These are phyloP conservation scores for Clarias macrocephalus DNA, from an alignment of 2,113 vertebrate genomes.

Conservation along the genomic window DNA sequence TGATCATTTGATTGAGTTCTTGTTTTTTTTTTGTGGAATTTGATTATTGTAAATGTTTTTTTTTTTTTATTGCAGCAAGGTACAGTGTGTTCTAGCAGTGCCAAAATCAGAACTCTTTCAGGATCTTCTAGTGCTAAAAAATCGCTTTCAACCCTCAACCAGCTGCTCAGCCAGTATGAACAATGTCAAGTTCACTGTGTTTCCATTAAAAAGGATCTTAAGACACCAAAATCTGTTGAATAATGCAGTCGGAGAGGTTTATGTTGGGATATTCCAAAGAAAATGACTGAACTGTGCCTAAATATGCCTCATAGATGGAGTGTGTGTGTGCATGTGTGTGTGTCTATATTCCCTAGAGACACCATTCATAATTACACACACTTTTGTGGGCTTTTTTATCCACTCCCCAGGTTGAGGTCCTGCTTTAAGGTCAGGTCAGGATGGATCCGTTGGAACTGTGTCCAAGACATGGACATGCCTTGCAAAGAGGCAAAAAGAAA, in stretches of 20 bases:
- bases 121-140: background rate
- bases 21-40: no score
- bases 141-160: background rate
- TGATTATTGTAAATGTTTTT: background rate
- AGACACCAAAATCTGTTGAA: constrained; percentile 3
- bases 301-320: constrained; percentile 29
- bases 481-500: constrained; percentile 62
- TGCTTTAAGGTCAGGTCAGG: constrained; percentile 54
- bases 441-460: constrained; percentile 39
- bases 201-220: background rate
- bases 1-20: background rate
- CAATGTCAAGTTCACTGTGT: background rate
- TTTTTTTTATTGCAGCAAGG: background rate
- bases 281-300: constrained; percentile 64
- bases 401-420: constrained; percentile 69
- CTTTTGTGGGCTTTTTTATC: constrained; percentile 65
- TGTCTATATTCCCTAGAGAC: constrained; percentile 55
- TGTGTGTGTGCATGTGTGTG: constrained; percentile 37
- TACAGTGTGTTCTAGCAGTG: background rate
- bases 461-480: constrained; percentile 36
- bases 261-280: constrained; percentile 55
- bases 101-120: background rate
- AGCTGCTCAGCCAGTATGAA: background rate
- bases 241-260: constrained; percentile 53
- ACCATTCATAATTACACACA: constrained; percentile 68